Base-by-base conservation (phyloP, 2,797 vertebrate genomes). In the Enteromius treurensis region DNA sequence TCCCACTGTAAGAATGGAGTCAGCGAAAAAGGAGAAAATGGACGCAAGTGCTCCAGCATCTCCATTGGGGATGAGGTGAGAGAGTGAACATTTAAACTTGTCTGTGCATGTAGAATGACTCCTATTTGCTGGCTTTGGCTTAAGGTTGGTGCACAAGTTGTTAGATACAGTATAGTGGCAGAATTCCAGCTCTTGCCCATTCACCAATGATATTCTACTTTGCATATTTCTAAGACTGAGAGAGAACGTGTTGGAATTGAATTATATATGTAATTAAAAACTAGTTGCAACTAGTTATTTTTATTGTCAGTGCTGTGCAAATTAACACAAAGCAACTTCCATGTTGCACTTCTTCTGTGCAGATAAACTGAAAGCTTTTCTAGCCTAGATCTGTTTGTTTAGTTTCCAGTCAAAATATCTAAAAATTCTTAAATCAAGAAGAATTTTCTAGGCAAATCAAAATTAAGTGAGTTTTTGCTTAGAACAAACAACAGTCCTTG, bases 31-130 rank as follows among this genome's bases (percentile, higher is more conserved):
- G 97, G 95, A 17, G 97, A 99, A 81, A 94, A 96, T 53, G 97
- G 97, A 88, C 94, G 94, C 86, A 98, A 96, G 80, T 99, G 97
- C 87, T 97, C 95, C 68, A 98, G 98, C 91, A 99, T 99, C 92
- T 98, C 97, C 80, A 97, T 99, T 29, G 98, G 97, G 81, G 98
- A 99, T 85, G 96, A 98, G 96, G 98, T 99, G 90, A 90, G 92
- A 68, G 17, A 49, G 19, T 32, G 19, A 47, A 37, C 0, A 19
- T 21, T 29, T 74, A 17, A 34, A 55, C 23, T 58, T 45, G 65
- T 80, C 64, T 1, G 15, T 60, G 34, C 67, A 45, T 68, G 47
- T 55, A 29, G 3, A 53, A 49, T 37, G 3, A 29, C 26, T 79
- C 19, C 8, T 10, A 34, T 79, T 5, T 60, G 26, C 29, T 65